These are phyloP conservation scores for Microplitis deprimator DNA, from an alignment of 2,888 invertebrate genomes.

Conservation along the genomic window DNA sequence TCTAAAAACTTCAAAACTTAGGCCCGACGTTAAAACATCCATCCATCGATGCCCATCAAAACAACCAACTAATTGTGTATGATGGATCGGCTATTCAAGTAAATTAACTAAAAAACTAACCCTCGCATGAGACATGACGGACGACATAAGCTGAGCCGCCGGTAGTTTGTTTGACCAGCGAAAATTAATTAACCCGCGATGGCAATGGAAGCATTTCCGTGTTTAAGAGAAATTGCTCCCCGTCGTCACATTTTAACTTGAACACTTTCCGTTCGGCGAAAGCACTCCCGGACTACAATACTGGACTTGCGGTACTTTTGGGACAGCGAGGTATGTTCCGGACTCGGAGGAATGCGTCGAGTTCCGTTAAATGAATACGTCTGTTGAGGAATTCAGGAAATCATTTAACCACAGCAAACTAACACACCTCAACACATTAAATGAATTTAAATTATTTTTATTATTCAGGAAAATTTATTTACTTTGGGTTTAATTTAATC, in stretches of 20 bases:
- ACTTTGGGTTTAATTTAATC: not conserved
- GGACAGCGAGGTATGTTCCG: not conserved
- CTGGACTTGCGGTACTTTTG: conserved; percentile 18
- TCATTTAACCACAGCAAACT: not conserved
- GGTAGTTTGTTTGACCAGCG: not conserved
- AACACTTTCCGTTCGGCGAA: conserved; percentile 36
- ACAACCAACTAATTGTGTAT: not conserved
- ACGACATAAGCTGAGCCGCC: not conserved
- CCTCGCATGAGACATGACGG: not conserved
- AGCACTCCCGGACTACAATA: conserved; percentile 23
- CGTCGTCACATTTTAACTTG: conserved; percentile 58
- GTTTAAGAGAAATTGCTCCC: conserved; percentile 60
- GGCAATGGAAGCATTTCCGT: conserved; percentile 56
- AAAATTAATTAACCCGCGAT: not conserved
- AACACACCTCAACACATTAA: not conserved
- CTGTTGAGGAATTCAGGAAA: not conserved
- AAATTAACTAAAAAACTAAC: not conserved
- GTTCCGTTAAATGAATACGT: conserved; percentile 7
- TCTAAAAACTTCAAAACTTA: not conserved
- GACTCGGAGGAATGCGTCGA: conserved; percentile 32
- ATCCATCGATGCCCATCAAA: no score
- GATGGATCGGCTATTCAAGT: not conserved
- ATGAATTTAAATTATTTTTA: not conserved
- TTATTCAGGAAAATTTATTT: not conserved
- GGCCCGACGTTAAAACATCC: not conserved